Evolutionary conservation across 2,797 vertebrate species (phyloP), one percentile per base, ranked within the genome.

Genomic region (Lutjanus campechanus): DNA sequence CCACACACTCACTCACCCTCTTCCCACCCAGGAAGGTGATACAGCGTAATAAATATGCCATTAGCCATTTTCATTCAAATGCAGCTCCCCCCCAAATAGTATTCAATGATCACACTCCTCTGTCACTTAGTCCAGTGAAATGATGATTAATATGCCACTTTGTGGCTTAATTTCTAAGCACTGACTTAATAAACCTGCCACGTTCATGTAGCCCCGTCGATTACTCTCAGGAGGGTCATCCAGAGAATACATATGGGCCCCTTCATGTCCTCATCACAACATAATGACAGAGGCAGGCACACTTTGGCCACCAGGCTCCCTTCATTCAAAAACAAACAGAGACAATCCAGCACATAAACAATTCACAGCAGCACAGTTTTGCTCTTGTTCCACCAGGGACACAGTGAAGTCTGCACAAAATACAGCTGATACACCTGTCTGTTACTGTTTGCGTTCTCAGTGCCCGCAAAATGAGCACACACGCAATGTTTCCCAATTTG

Each of bases 121-220:
- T 88, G 89, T 92, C 89, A 91, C 84, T 87, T 83, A 89, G 82
- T 92, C 81, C 67, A n/a, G 66, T 78, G 75, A 83, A 93, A 91
- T 85, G 64, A 92, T 93, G 89, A 94, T 94, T 92, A 91, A 94
- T 93, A 87, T 68, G 65, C 86, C 88, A 89, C 81, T 93, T 91
- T 91, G 87, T 74, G 63, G 83, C 85, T 92, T 94, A 89, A 94
- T 93, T 93, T 88, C 79, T 77, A 79, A 89, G 89, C 81, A 89
- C 74, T 88, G 91, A 87, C 88, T 92, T 91, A 93, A 94, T 94
- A 92, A 93, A 90, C 74, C 88, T 88, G 82, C 81, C 91, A 89
- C 79, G 66, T 90, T 79, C 77, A 29, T 66, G 80, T 81, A 70
- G 88, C 75, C 77, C 65, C 11, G 51, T 86, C 56, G 46, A 92